Base-by-base conservation (phyloP, 2,797 vertebrate genomes). In the Enteromius afrohamiltoni region DNA sequence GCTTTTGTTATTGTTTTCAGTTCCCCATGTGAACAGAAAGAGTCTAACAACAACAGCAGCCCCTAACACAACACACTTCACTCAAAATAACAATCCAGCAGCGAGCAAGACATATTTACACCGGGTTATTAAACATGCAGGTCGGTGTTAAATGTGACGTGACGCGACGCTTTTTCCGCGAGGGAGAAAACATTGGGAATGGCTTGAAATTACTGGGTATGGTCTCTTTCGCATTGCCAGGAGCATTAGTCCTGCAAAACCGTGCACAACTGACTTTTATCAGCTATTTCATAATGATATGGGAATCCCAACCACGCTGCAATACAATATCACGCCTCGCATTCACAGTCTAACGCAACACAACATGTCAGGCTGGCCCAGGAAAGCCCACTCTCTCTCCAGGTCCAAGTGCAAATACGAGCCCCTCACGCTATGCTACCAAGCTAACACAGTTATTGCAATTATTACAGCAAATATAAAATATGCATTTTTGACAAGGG, bases 371-470 rank as follows among this genome's bases (percentile, higher is more conserved):
- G 40, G 47, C 55, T 23, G 77, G 70, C 73, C 77, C 78, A 73
- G 45, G 77, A 79, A 69, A 68, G 42, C 75, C 68, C 75, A 5
- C 29, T 84, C 53, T 55, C n/a, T 40, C 37, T 37, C 37, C 71
- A 21, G n/a, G 21, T 69, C 58, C 60, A 65, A 77, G 53, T 80
- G 34, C 10, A 67, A 21, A 64, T 53, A 1, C 16, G 45, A 53
- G 73, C n/a, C 78, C 65, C 79, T 69, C 26, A 14, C 73, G 17
- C 85, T 47, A 86, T 83, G 88, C 88, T 88, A 88, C 79, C 85
- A 87, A 31, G 88, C 88, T 90, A 89, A 86, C 88, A 83, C 79
- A 88, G 55, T 89, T 88, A 51, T 75, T 68, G 65, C 84, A 86
- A 55, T 45, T 83, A 80, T 77, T 70, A 58, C 47, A 31, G 62